A percentile compares a stretch with the other conserved stretches of the same genome.
phyloP scores from a whole-genome alignment of 2,888 invertebrate species.

The Folsomia candida region DNA sequence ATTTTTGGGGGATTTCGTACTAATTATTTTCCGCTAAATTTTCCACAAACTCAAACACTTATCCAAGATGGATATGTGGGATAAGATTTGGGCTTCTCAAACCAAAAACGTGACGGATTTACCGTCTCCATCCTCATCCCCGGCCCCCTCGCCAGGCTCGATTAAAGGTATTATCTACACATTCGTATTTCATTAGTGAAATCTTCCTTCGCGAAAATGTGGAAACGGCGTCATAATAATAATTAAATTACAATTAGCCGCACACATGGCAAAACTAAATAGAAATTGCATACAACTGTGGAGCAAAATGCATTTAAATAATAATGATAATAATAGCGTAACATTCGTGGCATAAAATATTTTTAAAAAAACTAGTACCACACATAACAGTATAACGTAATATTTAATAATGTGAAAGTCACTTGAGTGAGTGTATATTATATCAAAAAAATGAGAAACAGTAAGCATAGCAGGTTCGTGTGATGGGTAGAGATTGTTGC shows the following conservation, averaged over 20 bases:
- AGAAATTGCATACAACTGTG: background rate
- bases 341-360: background rate
- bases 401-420: background rate
- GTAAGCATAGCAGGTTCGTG: no score
- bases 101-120: constrained; percentile 47
- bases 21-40: no score
- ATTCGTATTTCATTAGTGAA: no score
- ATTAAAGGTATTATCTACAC: constrained; percentile 49
- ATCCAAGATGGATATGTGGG: constrained; percentile 52
- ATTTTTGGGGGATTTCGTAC: no score
- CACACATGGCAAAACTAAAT: no score
- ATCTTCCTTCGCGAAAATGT: no score
- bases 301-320: background rate
- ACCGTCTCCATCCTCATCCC: constrained; percentile 50
- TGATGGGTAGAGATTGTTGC: no score
- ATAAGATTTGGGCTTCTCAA: constrained; percentile 51
- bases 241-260: no score
- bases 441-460: background rate
- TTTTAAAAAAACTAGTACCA: no score
- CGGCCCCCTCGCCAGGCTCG: constrained; percentile 51
- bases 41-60: no score
- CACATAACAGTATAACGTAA: no score
- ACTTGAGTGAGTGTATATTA: background rate
- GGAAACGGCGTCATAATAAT: no score
- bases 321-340: background rate